Conservation (phyloP, 2,888 invertebrate genomes). For the Himalopsyche anomala region DNA sequence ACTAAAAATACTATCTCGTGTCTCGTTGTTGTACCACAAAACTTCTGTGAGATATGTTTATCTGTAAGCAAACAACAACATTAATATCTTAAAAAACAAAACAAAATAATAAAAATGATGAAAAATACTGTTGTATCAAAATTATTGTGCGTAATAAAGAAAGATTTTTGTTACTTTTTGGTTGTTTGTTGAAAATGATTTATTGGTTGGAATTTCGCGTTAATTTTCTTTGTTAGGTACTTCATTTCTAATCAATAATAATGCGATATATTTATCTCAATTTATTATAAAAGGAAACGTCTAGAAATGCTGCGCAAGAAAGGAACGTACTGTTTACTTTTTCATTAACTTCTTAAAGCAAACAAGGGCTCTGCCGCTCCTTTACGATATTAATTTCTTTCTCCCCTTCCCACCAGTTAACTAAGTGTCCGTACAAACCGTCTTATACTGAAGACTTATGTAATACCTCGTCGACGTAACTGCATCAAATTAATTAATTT, state of each 20-base stretch:
- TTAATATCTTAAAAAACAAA: too few relatives aligned
- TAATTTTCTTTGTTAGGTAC: too few relatives aligned
- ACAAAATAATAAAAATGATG: not conserved
- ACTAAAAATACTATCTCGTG: too few relatives aligned
- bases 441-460: constrained; percentile 39
- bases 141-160: too few relatives aligned
- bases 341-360: constrained; percentile 39
- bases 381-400: constrained; percentile 53
- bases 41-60: too few relatives aligned
- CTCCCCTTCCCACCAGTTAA: constrained; percentile 24
- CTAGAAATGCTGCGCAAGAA: not conserved
- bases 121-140: too few relatives aligned
- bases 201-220: too few relatives aligned
- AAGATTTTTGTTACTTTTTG: too few relatives aligned
- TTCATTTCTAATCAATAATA: not conserved
- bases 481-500: constrained; percentile 52
- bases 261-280: constrained; percentile 19
- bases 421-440: constrained; percentile 45
- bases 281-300: constrained; percentile 38
- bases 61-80: too few relatives aligned
- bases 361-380: constrained; percentile 40
- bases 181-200: too few relatives aligned
- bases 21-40: too few relatives aligned
- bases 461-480: constrained; percentile 49
- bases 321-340: constrained; percentile 32